phyloP scores from a whole-genome alignment of 2,888 invertebrate species.

The Lasius platythorax region DNA sequence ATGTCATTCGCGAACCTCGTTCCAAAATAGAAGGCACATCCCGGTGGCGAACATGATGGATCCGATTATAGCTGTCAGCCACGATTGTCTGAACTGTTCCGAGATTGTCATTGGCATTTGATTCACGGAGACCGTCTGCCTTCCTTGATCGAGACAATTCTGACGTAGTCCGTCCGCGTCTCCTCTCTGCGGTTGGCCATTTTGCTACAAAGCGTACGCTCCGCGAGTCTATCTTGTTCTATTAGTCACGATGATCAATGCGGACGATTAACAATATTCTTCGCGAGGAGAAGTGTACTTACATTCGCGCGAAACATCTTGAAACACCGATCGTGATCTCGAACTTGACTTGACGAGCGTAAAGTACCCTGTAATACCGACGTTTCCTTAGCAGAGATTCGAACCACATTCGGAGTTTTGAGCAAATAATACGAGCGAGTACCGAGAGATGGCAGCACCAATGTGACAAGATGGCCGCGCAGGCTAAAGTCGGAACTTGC shows the following conservation, averaged over 20 bases:
- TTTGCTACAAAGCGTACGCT: conserved; percentile 68
- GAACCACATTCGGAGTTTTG: neutral
- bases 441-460: no score
- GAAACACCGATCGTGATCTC: neutral
- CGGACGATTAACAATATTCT: neutral
- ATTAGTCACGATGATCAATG: neutral
- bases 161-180: conserved; percentile 69
- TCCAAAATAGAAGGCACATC: conserved; percentile 92
- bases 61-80: conserved; percentile 92
- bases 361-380: no score
- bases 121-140: conserved; percentile 70
- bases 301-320: conserved; percentile 37
- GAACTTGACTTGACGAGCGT: neutral
- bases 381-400: neutral
- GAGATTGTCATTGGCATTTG: conserved; percentile 76
- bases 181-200: conserved; percentile 72
- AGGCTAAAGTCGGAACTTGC: no score
- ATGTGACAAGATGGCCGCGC: no score
- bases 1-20: conserved; percentile 89
- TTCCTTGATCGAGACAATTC: conserved; percentile 67
- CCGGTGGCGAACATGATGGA: conserved; percentile 89
- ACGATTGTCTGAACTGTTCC: conserved; percentile 90
- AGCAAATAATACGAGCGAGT: no score
- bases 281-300: neutral
- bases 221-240: conserved; percentile 19